phyloP scores from a whole-genome alignment of 2,113 vertebrate genomes.

The Galemys pyrenaicus region DNA sequence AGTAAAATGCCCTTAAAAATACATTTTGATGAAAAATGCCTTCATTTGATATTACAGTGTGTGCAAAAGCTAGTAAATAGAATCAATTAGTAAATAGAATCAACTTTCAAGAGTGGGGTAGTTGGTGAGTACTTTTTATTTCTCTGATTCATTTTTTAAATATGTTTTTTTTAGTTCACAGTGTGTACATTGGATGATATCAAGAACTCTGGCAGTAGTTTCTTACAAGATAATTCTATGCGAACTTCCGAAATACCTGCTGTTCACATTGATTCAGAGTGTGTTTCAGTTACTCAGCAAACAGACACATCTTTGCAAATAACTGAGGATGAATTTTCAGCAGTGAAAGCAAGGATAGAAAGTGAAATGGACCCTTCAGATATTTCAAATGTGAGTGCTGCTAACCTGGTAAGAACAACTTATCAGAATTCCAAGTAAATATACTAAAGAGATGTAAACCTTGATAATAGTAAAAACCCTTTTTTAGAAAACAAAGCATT shows the following conservation, averaged over 20 bases:
- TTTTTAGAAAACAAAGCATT: background rate
- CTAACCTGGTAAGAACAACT: slow-evolving; percentile 89
- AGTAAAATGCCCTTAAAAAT: slow-evolving; percentile 1
- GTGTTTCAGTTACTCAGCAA: slow-evolving; percentile 79
- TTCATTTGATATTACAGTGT: slow-evolving; percentile 1
- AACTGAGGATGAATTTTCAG: slow-evolving; percentile 78
- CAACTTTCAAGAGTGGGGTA: background rate
- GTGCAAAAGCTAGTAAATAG: background rate
- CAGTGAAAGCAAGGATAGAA: slow-evolving; percentile 88
- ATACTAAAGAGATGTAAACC: slow-evolving; percentile 1
- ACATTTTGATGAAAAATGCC: slow-evolving; percentile 16
- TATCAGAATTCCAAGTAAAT: slow-evolving; percentile 62
- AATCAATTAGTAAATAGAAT: background rate
- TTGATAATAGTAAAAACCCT: background rate
- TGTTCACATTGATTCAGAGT: slow-evolving; percentile 78
- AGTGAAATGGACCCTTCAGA: slow-evolving; percentile 95
- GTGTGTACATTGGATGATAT: slow-evolving; percentile 84
- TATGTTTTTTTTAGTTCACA: slow-evolving; percentile 89
- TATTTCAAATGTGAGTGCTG: slow-evolving; percentile 99
- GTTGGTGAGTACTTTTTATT: background rate
- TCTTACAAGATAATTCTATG: slow-evolving; percentile 81
- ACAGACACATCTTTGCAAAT: slow-evolving; percentile 74
- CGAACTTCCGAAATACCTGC: slow-evolving; percentile 74
- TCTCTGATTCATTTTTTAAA: slow-evolving; percentile 80
- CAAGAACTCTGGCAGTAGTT: slow-evolving; percentile 79